Evolutionary conservation across 2,113 vertebrate genomes (phyloP).

Genomic region (Colaptes auratus): DNA sequence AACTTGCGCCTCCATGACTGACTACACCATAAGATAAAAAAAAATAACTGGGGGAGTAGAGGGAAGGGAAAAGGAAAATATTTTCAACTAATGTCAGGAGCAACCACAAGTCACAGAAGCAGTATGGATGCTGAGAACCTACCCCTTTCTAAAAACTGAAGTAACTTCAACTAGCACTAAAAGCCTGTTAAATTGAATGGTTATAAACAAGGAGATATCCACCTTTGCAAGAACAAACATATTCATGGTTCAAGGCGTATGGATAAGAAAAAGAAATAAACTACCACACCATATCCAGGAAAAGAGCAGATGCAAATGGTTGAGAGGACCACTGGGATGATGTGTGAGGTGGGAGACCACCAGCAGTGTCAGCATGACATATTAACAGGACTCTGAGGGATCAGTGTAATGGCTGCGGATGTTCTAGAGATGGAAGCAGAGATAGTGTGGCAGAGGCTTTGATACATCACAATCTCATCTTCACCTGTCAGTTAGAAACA

Average conservation of each 20-base stretch:
- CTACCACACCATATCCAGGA: background rate
- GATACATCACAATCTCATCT: background rate
- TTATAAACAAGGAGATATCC: background rate
- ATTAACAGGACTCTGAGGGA: background rate
- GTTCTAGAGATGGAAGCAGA: background rate
- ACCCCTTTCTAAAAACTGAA: background rate
- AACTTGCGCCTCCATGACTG: slow-evolving; percentile 5
- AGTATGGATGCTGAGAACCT: background rate
- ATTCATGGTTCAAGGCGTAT: background rate
- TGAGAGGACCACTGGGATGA: background rate
- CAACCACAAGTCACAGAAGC: background rate
- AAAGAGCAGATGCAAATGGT: background rate
- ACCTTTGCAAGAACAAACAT: background rate
- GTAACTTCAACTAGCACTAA: background rate
- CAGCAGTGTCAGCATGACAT: background rate
- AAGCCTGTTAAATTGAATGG: background rate
- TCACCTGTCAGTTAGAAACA: background rate
- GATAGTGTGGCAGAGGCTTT: background rate
- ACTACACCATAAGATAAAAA: slow-evolving; percentile 15
- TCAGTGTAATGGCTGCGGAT: background rate
- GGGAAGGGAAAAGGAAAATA: background rate
- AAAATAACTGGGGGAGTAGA: slow-evolving; percentile 29
- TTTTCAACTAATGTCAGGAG: background rate
- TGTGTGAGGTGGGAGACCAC: background rate
- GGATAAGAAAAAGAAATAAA: background rate